Percentiles rank a stretch among this genome's conserved stretches.
These are phyloP conservation scores for Thripadectes ignobilis DNA, from an alignment of 2,797 vertebrate genomes.

Conservation along the genomic window DNA sequence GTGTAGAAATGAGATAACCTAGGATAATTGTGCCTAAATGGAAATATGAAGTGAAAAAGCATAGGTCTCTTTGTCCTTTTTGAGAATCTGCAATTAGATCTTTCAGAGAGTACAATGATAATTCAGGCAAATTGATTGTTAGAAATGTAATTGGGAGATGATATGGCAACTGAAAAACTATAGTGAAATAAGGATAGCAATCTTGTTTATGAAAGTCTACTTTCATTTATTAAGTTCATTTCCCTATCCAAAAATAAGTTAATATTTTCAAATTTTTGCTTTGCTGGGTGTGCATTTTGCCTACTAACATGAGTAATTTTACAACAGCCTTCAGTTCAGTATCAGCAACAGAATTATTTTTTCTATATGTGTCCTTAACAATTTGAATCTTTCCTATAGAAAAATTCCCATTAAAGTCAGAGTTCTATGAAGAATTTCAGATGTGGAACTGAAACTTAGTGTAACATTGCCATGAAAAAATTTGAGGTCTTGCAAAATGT, in stretches of 20 bases:
- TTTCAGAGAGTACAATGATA: background rate
- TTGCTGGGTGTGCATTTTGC: background rate
- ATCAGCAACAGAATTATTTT: background rate
- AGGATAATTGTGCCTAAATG: background rate
- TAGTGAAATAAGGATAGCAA: background rate
- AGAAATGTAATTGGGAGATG: background rate
- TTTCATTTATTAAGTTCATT: background rate
- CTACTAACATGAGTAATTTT: background rate
- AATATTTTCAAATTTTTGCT: background rate
- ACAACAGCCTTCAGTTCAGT: background rate
- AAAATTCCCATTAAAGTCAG: background rate
- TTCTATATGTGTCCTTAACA: background rate
- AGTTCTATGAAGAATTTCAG: background rate
- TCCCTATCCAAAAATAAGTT: background rate
- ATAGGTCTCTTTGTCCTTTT: background rate
- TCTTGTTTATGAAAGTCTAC: background rate
- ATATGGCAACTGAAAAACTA: background rate
- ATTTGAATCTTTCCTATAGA: background rate
- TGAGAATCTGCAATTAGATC: background rate
- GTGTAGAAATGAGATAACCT: background rate
- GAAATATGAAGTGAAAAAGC: background rate
- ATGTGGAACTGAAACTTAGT: background rate
- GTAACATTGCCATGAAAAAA: background rate
- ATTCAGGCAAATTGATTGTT: background rate
- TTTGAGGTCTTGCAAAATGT: background rate